Evolutionary conservation across 2,888 invertebrate species (phyloP).

Genomic region (Abrostola triplasia): DNA sequence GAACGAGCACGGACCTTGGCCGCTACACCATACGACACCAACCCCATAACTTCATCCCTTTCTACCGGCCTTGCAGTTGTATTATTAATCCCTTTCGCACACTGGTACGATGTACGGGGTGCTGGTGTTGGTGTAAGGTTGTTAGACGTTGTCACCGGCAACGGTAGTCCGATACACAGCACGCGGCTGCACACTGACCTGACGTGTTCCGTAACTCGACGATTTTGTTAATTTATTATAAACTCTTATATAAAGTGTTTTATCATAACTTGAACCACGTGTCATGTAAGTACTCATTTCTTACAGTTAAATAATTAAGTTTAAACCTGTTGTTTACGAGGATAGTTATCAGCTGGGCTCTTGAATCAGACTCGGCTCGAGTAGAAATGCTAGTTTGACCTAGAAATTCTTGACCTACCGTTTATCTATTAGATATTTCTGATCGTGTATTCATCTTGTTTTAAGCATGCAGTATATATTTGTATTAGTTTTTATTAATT

Average conservation of each 20-base stretch:
- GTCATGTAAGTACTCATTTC: conserved; percentile 43
- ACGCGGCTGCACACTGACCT: conserved; percentile 71
- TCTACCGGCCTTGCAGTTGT: conserved; percentile 54
- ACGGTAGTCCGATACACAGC: conserved; percentile 81
- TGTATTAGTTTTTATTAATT: conserved; percentile 9
- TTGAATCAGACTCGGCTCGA: conserved; percentile 20
- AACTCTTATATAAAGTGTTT: conserved; percentile 27
- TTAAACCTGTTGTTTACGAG: conserved; percentile 21
- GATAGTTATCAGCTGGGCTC: conserved; percentile 17
- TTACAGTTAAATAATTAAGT: conserved; percentile 2
- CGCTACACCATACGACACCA: conserved; percentile 73
- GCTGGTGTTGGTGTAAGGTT: conserved; percentile 78
- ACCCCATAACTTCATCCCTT: conserved; percentile 74
- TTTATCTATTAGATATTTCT: conserved; percentile 21
- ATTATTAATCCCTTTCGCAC: conserved; percentile 72
- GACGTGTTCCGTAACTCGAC: conserved; percentile 74
- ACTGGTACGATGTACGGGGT: conserved; percentile 70
- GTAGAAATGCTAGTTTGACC: conserved; percentile 51
- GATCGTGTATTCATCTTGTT: background rate
- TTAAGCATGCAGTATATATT: conserved; percentile 2
- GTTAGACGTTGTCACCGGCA: conserved; percentile 85
- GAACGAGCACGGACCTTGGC: conserved; percentile 79
- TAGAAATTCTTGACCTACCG: conserved; percentile 60
- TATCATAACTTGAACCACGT: conserved; percentile 17
- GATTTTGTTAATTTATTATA: conserved; percentile 64